These are phyloP conservation scores for rat (Rattus norvegicus) DNA, from an alignment of 2,113 vertebrate species.

Conservation along the genomic window GRCr8 NC_086020.1:121579501-121580000, in stretches of 20 bases:
- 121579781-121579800: not conserved
- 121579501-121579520: not conserved
- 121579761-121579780: not conserved
- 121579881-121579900: not conserved
- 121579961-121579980: not conserved
- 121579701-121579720: not conserved
- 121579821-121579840: not conserved
- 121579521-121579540: not conserved
- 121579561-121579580: not conserved
- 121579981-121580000: not conserved
- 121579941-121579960: not conserved
- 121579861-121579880: not conserved
- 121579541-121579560: not conserved
- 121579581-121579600: not conserved
- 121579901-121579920: not conserved
- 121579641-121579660: not conserved
- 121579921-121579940: not conserved
- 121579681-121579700: not conserved
- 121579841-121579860: slow-evolving; percentile 5
- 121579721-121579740: not conserved
- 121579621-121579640: not conserved
- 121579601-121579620: not conserved
- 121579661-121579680: not conserved
- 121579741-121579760: not conserved
- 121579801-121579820: not conserved